These are phyloP conservation scores for Empis livida DNA, from an alignment of 2,888 invertebrate species.

Conservation along the genomic window DNA sequence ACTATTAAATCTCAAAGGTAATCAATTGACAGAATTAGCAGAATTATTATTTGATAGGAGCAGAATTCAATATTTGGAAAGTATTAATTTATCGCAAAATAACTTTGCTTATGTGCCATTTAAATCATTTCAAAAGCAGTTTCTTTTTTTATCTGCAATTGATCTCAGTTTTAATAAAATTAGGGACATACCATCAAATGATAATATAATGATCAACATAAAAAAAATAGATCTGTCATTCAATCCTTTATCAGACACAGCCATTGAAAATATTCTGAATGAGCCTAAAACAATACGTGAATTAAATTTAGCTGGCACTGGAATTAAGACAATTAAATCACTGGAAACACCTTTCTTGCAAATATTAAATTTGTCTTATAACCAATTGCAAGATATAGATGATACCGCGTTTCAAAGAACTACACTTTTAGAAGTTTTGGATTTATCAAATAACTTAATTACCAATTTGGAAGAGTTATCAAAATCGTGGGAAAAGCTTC, in stretches of 20 bases:
- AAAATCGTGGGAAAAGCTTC: constrained; percentile 54
- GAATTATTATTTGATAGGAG: constrained; percentile 72
- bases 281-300: constrained; percentile 80
- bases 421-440: constrained; percentile 62
- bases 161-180: constrained; percentile 68
- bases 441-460: constrained; percentile 61
- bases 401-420: constrained; percentile 62
- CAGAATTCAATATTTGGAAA: constrained; percentile 67
- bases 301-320: constrained; percentile 69
- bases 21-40: constrained; percentile 60
- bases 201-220: constrained; percentile 75
- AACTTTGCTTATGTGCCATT: constrained; percentile 67
- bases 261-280: constrained; percentile 62
- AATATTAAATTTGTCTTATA: constrained; percentile 62
- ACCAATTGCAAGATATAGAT: constrained; percentile 52
- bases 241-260: constrained; percentile 64
- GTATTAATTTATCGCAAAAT: constrained; percentile 64
- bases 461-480: constrained; percentile 47
- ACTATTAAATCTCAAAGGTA: constrained; percentile 58
- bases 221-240: constrained; percentile 75
- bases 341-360: constrained; percentile 78
- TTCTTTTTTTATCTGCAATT: constrained; percentile 66
- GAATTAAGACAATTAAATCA: constrained; percentile 51
- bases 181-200: constrained; percentile 66
- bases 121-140: constrained; percentile 68